Base-by-base conservation (phyloP, 2,888 invertebrate genomes). In the Troides helena region DNA sequence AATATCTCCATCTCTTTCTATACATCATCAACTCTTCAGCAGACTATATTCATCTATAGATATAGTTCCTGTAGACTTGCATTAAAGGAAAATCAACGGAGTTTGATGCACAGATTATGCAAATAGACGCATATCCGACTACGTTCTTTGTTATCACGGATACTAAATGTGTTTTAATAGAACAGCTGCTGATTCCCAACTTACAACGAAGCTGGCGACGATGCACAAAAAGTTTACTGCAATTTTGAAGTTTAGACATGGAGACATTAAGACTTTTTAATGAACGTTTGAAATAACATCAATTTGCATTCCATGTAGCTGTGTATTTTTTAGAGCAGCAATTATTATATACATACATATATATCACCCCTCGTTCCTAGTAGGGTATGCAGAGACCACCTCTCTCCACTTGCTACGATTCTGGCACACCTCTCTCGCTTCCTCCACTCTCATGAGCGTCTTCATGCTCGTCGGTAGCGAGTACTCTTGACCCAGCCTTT, bases 61-160 rank as follows among this genome's bases (percentile, higher is more conserved):
- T 59, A 46, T 58, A 25, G 60, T 65, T n/a, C 46, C 21, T 56
- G 67, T 18, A 59, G 62, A 78, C 82, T 79, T 75, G 84, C 86
- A 88, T 90, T 86, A 91, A 89, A 91, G 90, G 87, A 90, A 91
- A 90, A 91, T 92, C 90, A 90, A 89, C 88, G 84, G 82, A 88
- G 84, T 87, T 88, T 89, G 88, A 89, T 91, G 91, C 90, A 89
- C 79, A 85, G 88, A 90, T 91, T 90, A 92, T 92, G 91, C 85
- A 90, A 90, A 91, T 87, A 77, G 78, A 83, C 82, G 85, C 83
- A 86, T 86, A 90, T 90, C 88, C 87, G 80, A 75, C 81, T 76
- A 78, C 79, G 81, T 84, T 84, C 85, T 85, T 85, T 85, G 85
- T 84, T 84, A 86, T 86, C 89, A 89, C 90, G 90, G 88, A 82